These are phyloP conservation scores for Neotoma lepida DNA, from an alignment of 2,113 vertebrate species.

Conservation along the genomic window DNA sequence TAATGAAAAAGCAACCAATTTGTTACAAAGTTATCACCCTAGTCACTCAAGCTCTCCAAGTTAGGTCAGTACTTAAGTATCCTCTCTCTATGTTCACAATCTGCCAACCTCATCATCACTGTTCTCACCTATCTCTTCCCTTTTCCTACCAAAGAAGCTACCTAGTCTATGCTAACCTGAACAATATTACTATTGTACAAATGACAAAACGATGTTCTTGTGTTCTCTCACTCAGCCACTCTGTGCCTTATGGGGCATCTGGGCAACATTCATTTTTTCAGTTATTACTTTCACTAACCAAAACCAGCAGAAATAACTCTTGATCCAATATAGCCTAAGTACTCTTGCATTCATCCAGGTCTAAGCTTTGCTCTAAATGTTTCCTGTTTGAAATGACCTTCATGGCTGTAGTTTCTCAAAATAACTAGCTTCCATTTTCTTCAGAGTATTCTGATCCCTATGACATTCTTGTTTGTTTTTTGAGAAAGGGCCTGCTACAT, in stretches of 20 bases:
- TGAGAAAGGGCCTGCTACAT: background rate
- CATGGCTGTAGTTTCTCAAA: background rate
- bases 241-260: background rate
- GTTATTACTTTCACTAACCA: background rate
- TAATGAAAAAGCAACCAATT: background rate
- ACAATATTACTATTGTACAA: background rate
- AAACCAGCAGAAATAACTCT: background rate
- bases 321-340: background rate
- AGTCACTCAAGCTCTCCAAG: background rate
- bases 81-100: background rate
- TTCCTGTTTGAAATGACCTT: background rate
- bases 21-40: background rate
- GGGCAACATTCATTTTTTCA: background rate
- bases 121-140: background rate
- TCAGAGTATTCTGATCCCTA: background rate
- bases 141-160: background rate
- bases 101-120: background rate
- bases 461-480: background rate
- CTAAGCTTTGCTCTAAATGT: background rate
- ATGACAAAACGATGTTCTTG: background rate
- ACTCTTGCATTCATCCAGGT: background rate
- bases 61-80: background rate
- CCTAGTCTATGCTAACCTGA: background rate
- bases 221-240: background rate
- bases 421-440: background rate